These are phyloP conservation scores for Ectemnius lituratus DNA, from an alignment of 2,888 invertebrate genomes.

Conservation along the genomic window DNA sequence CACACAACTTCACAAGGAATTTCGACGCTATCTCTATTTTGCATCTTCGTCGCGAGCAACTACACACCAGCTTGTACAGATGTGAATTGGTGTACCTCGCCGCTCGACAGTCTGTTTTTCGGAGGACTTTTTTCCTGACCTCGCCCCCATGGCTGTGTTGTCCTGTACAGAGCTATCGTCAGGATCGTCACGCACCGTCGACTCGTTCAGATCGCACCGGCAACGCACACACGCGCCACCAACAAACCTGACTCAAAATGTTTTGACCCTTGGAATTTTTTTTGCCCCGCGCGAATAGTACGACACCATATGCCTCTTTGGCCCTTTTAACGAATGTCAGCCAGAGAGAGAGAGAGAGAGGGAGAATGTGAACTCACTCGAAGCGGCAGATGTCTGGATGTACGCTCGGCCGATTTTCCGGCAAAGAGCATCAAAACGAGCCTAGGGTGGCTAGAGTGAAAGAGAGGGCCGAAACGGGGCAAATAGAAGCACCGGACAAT, in stretches of 20 bases:
- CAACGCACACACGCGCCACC: conserved; percentile 20
- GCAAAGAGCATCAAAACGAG: conserved; percentile 54
- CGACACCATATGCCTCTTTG: conserved; percentile 12
- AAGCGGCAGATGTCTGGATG: conserved; percentile 63
- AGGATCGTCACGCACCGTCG: conserved; percentile 2
- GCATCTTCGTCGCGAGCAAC: too few species aligned
- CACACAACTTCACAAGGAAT: too few species aligned
- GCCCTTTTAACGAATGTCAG: not conserved
- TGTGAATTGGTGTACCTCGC: too few species aligned
- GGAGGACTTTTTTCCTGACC: too few species aligned
- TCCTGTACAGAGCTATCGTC: not conserved
- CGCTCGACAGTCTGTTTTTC: too few species aligned
- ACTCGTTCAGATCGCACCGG: conserved; percentile 2
- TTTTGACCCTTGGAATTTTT: not conserved
- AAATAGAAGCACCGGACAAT: conserved; percentile 65
- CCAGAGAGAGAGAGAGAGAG: not conserved
- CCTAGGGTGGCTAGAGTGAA: too few species aligned
- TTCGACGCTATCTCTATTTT: too few species aligned
- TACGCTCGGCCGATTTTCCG: conserved; percentile 60
- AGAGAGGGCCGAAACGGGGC: conserved; percentile 48
- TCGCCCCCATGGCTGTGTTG: too few species aligned
- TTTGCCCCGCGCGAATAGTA: conserved; percentile 23
- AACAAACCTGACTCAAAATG: conserved; percentile 5
- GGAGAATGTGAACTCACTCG: not conserved
- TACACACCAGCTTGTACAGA: too few species aligned